Evolutionary conservation across 64 coral and sea anemone species (phyloP).

Genomic region (Pachyseris speciosa): DNA sequence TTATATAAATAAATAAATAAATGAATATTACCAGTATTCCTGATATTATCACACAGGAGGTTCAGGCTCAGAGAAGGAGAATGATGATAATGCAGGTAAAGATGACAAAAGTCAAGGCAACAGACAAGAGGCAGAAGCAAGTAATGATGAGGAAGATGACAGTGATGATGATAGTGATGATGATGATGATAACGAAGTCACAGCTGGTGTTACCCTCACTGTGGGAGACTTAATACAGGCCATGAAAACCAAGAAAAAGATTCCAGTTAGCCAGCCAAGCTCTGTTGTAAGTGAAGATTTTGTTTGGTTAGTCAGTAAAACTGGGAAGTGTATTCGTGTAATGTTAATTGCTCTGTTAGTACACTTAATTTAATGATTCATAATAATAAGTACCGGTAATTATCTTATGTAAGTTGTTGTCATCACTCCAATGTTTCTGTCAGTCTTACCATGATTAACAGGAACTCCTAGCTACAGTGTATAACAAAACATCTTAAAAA

Average conservation of each 20-base stretch:
- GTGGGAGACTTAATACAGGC: slow-evolving; percentile 66
- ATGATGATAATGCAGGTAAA: neutral
- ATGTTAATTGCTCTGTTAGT: too few relatives aligned
- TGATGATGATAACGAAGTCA: slow-evolving; percentile 1
- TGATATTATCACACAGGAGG: slow-evolving; percentile 5
- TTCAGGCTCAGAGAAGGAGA: slow-evolving; percentile 43
- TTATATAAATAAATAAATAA: too few relatives aligned
- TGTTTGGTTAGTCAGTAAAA: too few relatives aligned
- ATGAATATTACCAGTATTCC: too few relatives aligned
- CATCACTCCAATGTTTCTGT: too few relatives aligned
- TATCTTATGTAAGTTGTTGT: too few relatives aligned
- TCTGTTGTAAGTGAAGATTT: slow-evolving; percentile 11
- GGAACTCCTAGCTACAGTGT: too few relatives aligned
- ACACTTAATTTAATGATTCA: too few relatives aligned
- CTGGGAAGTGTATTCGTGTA: too few relatives aligned
- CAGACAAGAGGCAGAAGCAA: slow-evolving; percentile 6
- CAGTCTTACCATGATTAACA: too few relatives aligned
- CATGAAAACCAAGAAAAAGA: slow-evolving; percentile 62
- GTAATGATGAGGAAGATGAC: slow-evolving; percentile 54
- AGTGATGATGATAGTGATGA: slow-evolving; percentile 56
- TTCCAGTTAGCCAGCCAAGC: slow-evolving; percentile 7
- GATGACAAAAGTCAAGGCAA: neutral
- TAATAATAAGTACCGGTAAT: too few relatives aligned
- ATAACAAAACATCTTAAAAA: too few relatives aligned
- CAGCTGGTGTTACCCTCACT: slow-evolving; percentile 11